Evolutionary conservation across 2,113 vertebrate genomes (phyloP).

Genomic region (Xenotilapia flavipinnis): DNA sequence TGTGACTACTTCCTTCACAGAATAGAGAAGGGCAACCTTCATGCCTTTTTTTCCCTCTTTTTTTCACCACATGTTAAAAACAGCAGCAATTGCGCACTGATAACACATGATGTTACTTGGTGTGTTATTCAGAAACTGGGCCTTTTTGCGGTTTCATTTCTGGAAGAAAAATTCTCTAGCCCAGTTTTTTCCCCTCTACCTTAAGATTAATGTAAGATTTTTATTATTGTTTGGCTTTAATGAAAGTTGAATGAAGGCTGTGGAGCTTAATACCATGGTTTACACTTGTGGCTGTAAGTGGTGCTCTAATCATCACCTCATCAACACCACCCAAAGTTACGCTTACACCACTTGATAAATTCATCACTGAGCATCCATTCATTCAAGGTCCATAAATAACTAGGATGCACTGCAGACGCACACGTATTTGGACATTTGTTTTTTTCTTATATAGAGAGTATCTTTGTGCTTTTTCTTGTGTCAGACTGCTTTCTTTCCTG

Average conservation of each 20-base stretch:
- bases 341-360: neutral
- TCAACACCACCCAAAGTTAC: neutral
- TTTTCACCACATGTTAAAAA: neutral
- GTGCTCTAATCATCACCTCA: neutral
- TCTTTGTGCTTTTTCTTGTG: neutral
- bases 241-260: neutral
- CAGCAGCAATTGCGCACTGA: neutral
- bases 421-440: neutral
- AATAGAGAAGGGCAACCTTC: neutral
- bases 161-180: neutral
- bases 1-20: neutral
- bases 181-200: neutral
- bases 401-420: neutral
- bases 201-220: neutral
- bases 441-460: neutral
- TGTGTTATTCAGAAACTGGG: neutral
- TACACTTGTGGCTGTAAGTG: neutral
- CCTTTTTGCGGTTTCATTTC: neutral
- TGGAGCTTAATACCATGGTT: neutral
- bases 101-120: neutral
- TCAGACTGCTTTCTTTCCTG: neutral
- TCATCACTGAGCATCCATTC: neutral
- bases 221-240: neutral
- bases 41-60: fast-evolving
- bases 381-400: neutral